Conservation (phyloP, 23 tunicate genomes). For the Ascidia mentula region DNA sequence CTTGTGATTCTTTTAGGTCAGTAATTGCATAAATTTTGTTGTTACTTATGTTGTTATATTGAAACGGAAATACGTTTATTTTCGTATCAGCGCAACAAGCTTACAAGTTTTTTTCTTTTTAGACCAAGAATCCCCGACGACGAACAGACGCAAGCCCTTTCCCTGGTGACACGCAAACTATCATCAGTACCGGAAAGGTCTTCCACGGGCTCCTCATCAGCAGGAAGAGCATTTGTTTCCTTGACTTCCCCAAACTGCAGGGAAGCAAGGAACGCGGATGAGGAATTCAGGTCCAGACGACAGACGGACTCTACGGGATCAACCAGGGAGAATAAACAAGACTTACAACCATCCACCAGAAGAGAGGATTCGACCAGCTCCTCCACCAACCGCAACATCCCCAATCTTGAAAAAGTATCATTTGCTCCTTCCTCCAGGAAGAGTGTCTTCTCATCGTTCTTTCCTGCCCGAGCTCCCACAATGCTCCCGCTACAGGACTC, state of each 20-base stretch:
- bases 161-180: conserved; percentile 29
- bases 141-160: conserved; percentile 22
- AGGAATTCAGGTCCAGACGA: not conserved
- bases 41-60: too few species aligned
- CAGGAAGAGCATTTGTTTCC: not conserved
- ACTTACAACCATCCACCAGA: not conserved
- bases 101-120: not conserved
- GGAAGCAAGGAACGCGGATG: not conserved
- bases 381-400: not conserved
- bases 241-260: not conserved
- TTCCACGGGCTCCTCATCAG: not conserved
- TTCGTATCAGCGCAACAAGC: not conserved
- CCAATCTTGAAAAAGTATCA: not conserved
- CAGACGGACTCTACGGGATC: not conserved
- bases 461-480: not conserved
- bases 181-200: not conserved
- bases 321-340: not conserved
- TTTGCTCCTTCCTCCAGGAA: conserved; percentile 1
- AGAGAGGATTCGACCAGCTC: not conserved
- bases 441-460: not conserved
- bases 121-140: not conserved
- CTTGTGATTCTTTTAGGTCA: not conserved
- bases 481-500: not conserved
- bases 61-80: not conserved
- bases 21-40: too few species aligned